phyloP scores from a whole-genome alignment of 2,113 vertebrate species.

The Ochotona curzoniae region DNA sequence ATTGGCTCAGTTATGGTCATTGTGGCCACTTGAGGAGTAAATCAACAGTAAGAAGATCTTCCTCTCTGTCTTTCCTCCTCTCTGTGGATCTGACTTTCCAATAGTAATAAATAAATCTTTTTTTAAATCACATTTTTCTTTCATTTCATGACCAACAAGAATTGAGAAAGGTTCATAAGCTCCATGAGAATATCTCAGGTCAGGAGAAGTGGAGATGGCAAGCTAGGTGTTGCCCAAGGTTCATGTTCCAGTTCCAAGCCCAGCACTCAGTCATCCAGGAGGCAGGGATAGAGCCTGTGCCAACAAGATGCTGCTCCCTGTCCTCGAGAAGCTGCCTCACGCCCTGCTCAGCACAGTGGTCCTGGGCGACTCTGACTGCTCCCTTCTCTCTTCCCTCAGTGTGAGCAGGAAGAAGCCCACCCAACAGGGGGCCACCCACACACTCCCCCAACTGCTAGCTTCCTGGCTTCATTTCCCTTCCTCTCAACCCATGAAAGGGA shows the following conservation, averaged over 20 bases:
- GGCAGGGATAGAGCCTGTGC: no score
- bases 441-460: neutral
- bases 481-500: neutral
- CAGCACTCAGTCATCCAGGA: fast-evolving
- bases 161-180: neutral
- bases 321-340: no score
- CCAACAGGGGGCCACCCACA: neutral
- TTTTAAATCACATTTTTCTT: neutral
- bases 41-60: no score
- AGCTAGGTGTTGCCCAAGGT: neutral
- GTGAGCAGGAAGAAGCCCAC: no score
- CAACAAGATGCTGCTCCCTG: neutral
- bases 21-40: no score
- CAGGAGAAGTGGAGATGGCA: no score
- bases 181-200: neutral
- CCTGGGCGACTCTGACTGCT: neutral
- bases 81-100: no score
- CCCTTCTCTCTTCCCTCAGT: neutral
- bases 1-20: no score
- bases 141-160: neutral
- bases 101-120: neutral
- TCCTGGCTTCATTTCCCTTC: neutral
- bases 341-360: neutral
- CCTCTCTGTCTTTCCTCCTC: no score
- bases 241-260: no score